phyloP scores from a whole-genome alignment of 2,797 vertebrate genomes.

The Cryptoblepharus egeriae region DNA sequence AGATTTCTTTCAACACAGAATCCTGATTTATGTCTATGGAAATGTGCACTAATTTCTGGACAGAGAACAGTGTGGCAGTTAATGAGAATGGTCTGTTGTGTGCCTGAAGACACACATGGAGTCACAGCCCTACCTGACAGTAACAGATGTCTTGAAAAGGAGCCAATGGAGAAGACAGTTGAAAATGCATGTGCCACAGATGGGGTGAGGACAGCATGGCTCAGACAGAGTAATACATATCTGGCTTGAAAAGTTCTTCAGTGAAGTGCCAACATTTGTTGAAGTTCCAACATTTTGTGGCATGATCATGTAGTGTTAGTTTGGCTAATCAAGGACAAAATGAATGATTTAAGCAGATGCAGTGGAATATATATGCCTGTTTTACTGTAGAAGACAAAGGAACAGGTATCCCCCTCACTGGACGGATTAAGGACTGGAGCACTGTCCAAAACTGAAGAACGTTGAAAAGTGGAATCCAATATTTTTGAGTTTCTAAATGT shows the following conservation, averaged over 20 bases:
- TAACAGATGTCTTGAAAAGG: constrained; percentile 31
- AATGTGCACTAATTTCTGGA: constrained; percentile 28
- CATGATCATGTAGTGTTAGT: constrained; percentile 1
- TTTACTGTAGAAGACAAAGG: neutral
- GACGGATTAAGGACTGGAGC: neutral
- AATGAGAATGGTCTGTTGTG: constrained; percentile 34
- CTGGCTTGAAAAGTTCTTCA: constrained; percentile 17
- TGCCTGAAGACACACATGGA: constrained; percentile 25
- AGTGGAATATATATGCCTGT: neutral
- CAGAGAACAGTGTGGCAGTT: constrained; percentile 8
- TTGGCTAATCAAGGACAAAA: constrained; percentile 1
- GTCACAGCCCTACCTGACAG: constrained; percentile 35
- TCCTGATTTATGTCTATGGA: constrained; percentile 28
- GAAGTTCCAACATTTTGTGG: neutral
- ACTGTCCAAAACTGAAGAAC: too few species aligned
- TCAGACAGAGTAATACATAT: constrained; percentile 15
- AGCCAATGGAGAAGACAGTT: constrained; percentile 17
- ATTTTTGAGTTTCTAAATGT: too few species aligned
- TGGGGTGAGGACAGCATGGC: constrained; percentile 1
- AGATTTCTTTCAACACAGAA: constrained; percentile 6
- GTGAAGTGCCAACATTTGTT: constrained; percentile 9
- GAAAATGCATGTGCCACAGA: constrained; percentile 16
- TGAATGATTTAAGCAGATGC: neutral
- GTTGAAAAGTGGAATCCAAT: too few species aligned
- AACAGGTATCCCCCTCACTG: too few species aligned